Conservation (phyloP, 2,797 vertebrate genomes). For the Podargus strigoides region DNA sequence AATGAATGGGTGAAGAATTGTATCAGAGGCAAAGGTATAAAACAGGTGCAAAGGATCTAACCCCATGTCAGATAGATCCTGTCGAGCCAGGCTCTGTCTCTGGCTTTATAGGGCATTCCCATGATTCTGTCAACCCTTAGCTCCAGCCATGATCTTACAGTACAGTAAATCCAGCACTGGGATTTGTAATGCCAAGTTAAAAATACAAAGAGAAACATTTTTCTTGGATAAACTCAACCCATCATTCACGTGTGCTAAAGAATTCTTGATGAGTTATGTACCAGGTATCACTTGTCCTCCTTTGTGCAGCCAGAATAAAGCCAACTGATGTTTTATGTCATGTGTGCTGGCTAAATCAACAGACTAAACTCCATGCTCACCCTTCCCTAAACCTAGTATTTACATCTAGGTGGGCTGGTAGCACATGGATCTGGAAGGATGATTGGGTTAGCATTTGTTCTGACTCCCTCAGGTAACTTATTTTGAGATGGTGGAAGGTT, state of each 20-base stretch:
- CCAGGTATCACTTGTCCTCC: rapidly evolving
- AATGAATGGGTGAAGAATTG: not conserved
- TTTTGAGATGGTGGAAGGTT: not conserved
- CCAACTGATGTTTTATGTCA: rapidly evolving
- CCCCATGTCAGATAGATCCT: not conserved
- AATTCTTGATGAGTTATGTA: not conserved
- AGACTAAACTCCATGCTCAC: not conserved
- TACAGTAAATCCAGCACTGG: not conserved
- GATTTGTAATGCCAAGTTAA: not conserved
- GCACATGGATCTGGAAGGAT: not conserved
- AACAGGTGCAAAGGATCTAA: not conserved
- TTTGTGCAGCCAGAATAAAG: not conserved
- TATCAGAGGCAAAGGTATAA: not conserved
- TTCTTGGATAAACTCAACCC: not conserved
- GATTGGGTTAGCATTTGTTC: not conserved
- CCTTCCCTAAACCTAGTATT: not conserved
- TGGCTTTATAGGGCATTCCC: not conserved
- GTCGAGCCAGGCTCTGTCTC: not conserved
- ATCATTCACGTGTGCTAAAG: not conserved
- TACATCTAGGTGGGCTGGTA: not conserved
- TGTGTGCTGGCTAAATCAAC: not conserved
- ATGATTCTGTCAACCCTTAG: rapidly evolving
- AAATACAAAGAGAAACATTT: not conserved
- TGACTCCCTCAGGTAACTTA: not conserved
- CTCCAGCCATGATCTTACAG: not conserved